Evolutionary conservation across 2,113 vertebrate species (phyloP), one percentile per base, ranked within the genome.

Genomic region (Pterocles burchelli): DNA sequence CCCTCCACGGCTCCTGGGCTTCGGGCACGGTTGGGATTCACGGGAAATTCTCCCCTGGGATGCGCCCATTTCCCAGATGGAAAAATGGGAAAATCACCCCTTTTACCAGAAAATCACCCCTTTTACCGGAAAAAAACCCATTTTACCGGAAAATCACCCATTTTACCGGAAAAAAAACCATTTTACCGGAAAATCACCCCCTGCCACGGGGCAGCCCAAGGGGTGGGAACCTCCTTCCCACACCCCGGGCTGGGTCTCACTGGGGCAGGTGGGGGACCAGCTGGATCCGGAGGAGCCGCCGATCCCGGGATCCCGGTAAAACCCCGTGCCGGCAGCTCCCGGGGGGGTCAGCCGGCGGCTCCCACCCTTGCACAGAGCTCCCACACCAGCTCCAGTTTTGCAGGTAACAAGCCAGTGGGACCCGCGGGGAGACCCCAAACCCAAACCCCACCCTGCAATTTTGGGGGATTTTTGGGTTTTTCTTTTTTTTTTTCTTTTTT

Each of bases 261-360:
- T 1, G 10, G 62, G 73, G n/a, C 45, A 21, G 67, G 45, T 58
- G 28, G 26, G 20, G 5, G 8, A 11, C 2, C 2, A 43, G 63
- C n/a, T 22, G 1, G 2, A 6, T 51, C 17, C 2, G 0, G 29
- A 38, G 34, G 28, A 26, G 58, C 41, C 2, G 17, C 41, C 1
- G 10, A 12, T 43, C 62, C 68, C 10, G 3, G 18, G 51, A 65
- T 46, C n/a, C 83, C 5, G 0, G 33, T 11, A 33, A 33, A 77
- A 17, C 86, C 59, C 68, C 19, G 21, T 1, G 3, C 25, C 1
- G 5, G 21, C 1, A 1, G 29, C 17, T 52, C 3, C 38, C 3
- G 1, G 67, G 62, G 31, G 19, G 55, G 29, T 48, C 6, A 3
- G 63, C 36, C 6, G 34, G 55, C 85, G 28, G 75, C 29, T 48